Base-by-base conservation (phyloP, 2,888 invertebrate species). In the Drosophila picticornis region DNA sequence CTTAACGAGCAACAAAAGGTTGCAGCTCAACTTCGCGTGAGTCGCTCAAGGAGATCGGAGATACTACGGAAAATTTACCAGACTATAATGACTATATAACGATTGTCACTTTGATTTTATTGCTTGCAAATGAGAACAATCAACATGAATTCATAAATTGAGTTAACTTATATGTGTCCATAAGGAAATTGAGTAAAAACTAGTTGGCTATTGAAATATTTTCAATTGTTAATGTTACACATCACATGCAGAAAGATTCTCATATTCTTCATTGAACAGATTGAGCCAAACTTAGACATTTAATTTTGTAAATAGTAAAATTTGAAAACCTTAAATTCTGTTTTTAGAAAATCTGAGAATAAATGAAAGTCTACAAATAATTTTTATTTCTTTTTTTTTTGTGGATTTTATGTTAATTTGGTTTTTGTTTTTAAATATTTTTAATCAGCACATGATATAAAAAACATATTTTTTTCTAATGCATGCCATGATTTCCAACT, bases 1-100 rank as follows among this genome's bases (percentile, higher is more conserved):
- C 73, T 75, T 80, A 81, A 80, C 79, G 80, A 80, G 75, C 70
- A 74, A 74, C 78, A 61, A 71, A 77, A 81, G 64, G 64, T 65
- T 80, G 63, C 50, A 40, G 36, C 55, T 38, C 27, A 5, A 34
- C 32, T 53, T 16, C 16, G 31, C 50, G 13, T 27, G 32, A 40
- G 27, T 29, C 51, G 48, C 43, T 40, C 7, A 25, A 66, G 61
- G n/a, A 38, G 65, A 61, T 52, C 64, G 60, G 13, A 60, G 71
- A 70, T 38, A 38, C 56, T 52, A 25, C 29, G 31, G 51, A 0
- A 34, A 43, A 69, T 36, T 46, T 27, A 16, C 29, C 25, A 40
- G 40, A 57, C 60, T 36, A 57, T 57, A 31, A 69, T 31, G 11
- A 9, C 52, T n/a, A n/a, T n/a, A n/a, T n/a, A 53, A n/a, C 53